Conservation (phyloP, 1,140 invertebrate genomes). For the Temnothorax curvispinosus region DNA sequence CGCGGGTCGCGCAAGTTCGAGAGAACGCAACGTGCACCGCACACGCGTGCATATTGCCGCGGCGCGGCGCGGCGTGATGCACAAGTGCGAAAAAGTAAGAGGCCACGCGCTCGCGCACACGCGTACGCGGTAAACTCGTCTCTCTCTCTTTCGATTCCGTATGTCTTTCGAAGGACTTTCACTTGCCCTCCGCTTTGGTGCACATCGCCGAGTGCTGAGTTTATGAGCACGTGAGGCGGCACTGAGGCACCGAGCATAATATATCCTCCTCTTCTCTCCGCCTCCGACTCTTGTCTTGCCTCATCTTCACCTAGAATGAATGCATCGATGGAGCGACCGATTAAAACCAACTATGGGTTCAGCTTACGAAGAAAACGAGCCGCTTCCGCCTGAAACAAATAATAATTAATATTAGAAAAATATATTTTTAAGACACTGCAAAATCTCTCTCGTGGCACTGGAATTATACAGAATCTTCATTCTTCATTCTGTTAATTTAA, state of each 20-base stretch:
- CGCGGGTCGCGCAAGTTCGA: neutral
- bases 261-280: conserved; percentile 31
- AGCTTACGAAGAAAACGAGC: neutral
- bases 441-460: neutral
- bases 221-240: conserved; percentile 54
- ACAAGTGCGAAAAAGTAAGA: conserved; percentile 65
- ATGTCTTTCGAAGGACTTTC: conserved; percentile 75
- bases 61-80: neutral
- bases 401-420: neutral
- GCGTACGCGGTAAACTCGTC: conserved; percentile 40
- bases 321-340: conserved; percentile 19
- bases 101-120: conserved; percentile 42
- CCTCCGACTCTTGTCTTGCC: neutral
- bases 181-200: conserved; percentile 72
- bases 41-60: neutral
- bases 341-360: neutral
- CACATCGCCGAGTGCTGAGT: conserved; percentile 68
- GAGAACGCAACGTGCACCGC: conserved; percentile 13
- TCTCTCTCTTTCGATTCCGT: conserved; percentile 22
- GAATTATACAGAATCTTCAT: neutral
- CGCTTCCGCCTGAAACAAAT: neutral
- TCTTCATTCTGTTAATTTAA: neutral
- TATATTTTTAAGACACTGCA: neutral
- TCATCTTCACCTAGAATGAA: conserved; percentile 35
- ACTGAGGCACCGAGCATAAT: neutral